Conservation (phyloP, 2,113 vertebrate genomes). For the Candoia aspera region DNA sequence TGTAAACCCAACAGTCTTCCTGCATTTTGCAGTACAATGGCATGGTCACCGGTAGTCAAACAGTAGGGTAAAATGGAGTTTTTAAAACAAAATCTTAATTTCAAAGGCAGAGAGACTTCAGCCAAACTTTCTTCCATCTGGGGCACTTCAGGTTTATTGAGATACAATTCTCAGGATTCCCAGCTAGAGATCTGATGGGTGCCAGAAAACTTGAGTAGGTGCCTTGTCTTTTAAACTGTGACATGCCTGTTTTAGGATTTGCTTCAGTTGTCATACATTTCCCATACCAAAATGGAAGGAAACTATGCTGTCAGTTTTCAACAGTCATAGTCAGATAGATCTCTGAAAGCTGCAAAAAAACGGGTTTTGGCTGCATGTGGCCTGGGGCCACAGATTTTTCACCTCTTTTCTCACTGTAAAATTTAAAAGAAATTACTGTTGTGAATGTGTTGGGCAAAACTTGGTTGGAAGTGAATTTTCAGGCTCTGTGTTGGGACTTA, state of each 20-base stretch:
- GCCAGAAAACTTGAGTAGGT: not conserved
- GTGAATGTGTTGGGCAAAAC: not conserved
- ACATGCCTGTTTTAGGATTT: not conserved
- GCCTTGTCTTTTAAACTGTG: not conserved
- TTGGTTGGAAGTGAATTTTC: not conserved
- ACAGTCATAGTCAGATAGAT: not conserved
- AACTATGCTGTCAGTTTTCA: not conserved
- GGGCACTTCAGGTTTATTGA: not conserved
- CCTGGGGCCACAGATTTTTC: not conserved
- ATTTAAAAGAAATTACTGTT: not conserved
- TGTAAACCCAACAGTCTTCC: not conserved
- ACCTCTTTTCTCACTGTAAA: not conserved
- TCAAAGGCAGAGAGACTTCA: not conserved
- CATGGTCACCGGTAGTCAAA: not conserved
- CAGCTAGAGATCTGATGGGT: not conserved
- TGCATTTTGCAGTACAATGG: not conserved
- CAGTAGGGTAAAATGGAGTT: not conserved
- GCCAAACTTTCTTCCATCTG: not conserved
- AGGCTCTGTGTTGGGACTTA: too few species aligned
- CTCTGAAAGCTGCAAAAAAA: not conserved
- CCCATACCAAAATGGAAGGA: not conserved
- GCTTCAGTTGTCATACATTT: not conserved
- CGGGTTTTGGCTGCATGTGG: rapidly evolving
- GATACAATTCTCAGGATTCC: not conserved
- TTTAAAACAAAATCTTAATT: not conserved